Base-by-base conservation (phyloP, 2,113 vertebrate genomes). In the Phaethornis superciliosus region DNA sequence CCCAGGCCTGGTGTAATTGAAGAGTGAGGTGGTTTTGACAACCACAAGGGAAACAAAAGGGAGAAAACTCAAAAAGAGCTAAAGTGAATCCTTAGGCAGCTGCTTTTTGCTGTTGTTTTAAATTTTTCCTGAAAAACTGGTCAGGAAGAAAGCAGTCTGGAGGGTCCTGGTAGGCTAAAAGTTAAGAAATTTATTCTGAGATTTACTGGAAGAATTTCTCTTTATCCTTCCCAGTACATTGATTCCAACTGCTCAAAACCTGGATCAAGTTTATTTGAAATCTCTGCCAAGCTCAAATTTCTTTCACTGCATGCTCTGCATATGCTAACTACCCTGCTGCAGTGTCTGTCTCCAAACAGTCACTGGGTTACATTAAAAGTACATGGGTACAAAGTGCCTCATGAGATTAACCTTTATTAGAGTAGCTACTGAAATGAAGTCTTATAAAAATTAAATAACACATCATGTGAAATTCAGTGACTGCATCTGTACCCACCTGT, bases 1-100 rank as follows among this genome's bases (percentile, higher is more conserved):
- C 74, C 62, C 69, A 67, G 58, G 82, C 72, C 84, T 37, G 35
- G 59, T 35, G 76, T 79, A 94, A 93, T 54, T 63, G 65, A 79
- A 89, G 69, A 75, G 17, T 51, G 67, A 81, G 52, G 60, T 76
- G 80, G 28, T 93, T 92, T 86, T 90, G 86, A 87, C 60, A 89
- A 58, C 40, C 7, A 3, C 49, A 42, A 72, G 54, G 28, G 69
- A 90, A 89, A 37, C 9, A 84, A 70, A 86, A 63, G 52, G 49
- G 22, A 84, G 21, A 84, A 90, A 92, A 90, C 52, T 70, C 33
- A 81, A 63, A 70, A 92, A 75, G 7, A 1, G 0, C 37, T 46
- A 27, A 94, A 84, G 65, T 33, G 35, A 85, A 77, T 90, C 93
- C 74, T 76, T 56, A 81, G 69, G 86, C 64, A 49, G 26, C 47